Evolutionary conservation across 1,140 invertebrate species (phyloP), one percentile per base, ranked within the genome.

Genomic region (Drosophila truncata): DNA sequence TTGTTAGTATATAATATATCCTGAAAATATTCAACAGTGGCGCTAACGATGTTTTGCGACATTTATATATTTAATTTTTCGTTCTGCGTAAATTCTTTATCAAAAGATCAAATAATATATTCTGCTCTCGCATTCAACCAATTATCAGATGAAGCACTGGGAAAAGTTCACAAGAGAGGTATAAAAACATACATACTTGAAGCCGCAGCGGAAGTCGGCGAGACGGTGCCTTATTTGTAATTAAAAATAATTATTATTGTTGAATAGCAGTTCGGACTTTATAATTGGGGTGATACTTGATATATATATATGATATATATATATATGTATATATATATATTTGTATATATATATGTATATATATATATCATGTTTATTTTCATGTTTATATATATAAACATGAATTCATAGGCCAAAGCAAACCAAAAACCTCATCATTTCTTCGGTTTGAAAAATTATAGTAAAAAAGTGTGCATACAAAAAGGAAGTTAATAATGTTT

Each of bases 401-500:
- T 16, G 8, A 25, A 25, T 6, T 8, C 27, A 23, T 14, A 54
- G 29, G 50, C 7, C 31, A 16, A 16, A 16, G 23, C 20, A 16
- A 10, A 23, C 14, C 46, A 42, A 29, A 50, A 5, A 7, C 5
- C 20, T 33, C 39, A 33, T 41, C 14, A 31, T 25, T 62, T 42
- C 55, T 13, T 63, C n/a, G 16, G 35, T 55, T 18, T 6, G 14
- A 55, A 31, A 10, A 11, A 33, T 65, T 18, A 5, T 31, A n/a
- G 29, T 64, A 18, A 7, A 7, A 7, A 25, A 25, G 27, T 57
- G 49, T 64, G 55, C 39, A 31, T 18, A 67, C 50, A 46, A 66
- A 65, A 54, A 72, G 76, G 63, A 80, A 63, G 44, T 67, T 60
- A 35, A 80, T 84, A 85, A 90, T 90, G 74, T 70, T 81, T 81